Base-by-base conservation (phyloP, 2,113 vertebrate species). In the Rhizomys pruinosus region DNA sequence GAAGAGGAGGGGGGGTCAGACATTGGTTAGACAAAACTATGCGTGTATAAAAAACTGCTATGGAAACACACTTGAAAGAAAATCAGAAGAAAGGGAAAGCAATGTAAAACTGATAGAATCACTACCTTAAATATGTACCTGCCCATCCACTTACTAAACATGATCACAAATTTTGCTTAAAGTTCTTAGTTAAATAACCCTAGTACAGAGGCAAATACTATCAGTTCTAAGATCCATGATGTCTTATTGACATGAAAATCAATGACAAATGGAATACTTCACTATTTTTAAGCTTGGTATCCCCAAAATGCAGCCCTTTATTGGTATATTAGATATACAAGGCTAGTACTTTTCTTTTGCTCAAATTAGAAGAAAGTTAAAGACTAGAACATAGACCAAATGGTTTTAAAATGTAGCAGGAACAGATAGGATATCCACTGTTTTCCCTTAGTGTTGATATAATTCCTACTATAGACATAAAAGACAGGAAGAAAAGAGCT, bases 351-450 rank as follows among this genome's bases (percentile, higher is more conserved):
- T 16, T 61, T 61, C 12, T 80, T 77, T 86, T 93, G 61, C 3
- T 78, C 81, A 82, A 42, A 17, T 89, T 82, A 73, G 13, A 93
- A 12, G 61, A 77, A 91, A 89, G 55, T 92, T 86, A 94, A 79
- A 57, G 85, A 39, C 64, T 73, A 82, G 22, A 92, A 95, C 16
- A 32, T 68, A 92, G 19, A 42, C 27, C 37, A 81, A 74, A 22
- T 42, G 77, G 39, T 91, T n/a, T 84, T 87, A 72, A 87, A 87
- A 92, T 44, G 66, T 29, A 23, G 34, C 64, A 42, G n/a, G 7
- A 42, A 64, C 22, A 57, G 81, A 87, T 13, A 86, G 23, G 12
- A 47, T 71, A 86, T n/a, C 19, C 44, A 52, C 61, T 76, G 3
- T 32, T 89, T 92, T 20, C 90, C 10, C 29, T 39, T 37, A 79